phyloP scores from a whole-genome alignment of 2,797 vertebrate genomes.

The Lagorchestes hirsutus region DNA sequence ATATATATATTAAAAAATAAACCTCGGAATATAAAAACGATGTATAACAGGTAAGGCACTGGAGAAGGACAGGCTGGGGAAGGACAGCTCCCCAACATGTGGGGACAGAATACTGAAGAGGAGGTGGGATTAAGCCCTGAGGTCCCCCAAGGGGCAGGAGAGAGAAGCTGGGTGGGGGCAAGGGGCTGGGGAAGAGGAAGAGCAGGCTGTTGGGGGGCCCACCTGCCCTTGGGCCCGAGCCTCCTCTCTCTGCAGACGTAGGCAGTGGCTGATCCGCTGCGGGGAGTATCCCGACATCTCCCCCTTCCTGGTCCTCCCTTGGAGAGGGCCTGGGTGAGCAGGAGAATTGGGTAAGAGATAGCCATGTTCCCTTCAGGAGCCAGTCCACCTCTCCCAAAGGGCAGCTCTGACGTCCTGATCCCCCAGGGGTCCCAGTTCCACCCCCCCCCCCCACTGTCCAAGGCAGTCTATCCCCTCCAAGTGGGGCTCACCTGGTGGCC shows the following conservation, averaged over 20 bases:
- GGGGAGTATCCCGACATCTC: not conserved
- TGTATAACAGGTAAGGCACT: not conserved
- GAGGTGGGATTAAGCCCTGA: slow-evolving; percentile 68
- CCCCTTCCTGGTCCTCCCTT: slow-evolving; percentile 22
- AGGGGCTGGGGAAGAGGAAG: not conserved
- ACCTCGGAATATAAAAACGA: slow-evolving; percentile 1
- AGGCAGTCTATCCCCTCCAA: not conserved
- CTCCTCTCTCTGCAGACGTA: not conserved
- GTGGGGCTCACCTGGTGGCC: not conserved
- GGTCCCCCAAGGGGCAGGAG: slow-evolving; percentile 61
- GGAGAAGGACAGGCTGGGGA: not conserved
- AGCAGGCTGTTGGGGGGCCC: not conserved
- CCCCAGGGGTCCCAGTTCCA: not conserved
- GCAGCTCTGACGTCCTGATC: rapidly evolving
- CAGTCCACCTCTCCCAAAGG: no score
- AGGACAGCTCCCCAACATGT: not conserved
- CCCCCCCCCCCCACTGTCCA: no score
- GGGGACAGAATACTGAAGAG: no score
- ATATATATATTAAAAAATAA: slow-evolving; percentile 6
- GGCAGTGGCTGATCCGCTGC: slow-evolving; percentile 4
- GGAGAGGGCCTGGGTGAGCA: slow-evolving; percentile 52
- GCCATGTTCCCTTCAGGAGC: no score
- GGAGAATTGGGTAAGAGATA: not conserved
- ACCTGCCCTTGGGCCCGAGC: rapidly evolving
- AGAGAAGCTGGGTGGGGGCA: not conserved